phyloP scores from a whole-genome alignment of 2,888 invertebrate genomes.

The Perithous albicinctus region DNA sequence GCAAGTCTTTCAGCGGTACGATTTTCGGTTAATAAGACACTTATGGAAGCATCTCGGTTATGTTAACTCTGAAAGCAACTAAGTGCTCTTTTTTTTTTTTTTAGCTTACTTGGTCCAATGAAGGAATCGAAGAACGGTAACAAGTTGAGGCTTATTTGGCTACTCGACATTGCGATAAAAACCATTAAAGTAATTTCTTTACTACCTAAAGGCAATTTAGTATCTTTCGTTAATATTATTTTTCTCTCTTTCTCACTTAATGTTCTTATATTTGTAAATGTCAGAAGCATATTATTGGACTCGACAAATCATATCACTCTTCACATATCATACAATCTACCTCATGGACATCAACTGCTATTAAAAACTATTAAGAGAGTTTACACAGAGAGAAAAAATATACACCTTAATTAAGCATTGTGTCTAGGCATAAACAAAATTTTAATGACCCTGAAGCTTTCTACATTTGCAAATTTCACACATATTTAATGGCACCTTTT shows the following conservation, averaged over 20 bases:
- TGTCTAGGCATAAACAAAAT: background rate
- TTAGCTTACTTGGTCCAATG: background rate
- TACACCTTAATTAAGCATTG: background rate
- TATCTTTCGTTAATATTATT: background rate
- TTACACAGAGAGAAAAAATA: background rate
- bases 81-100: slow-evolving; percentile 17
- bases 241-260: slow-evolving; percentile 7
- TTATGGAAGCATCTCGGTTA: background rate
- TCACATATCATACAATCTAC: slow-evolving; percentile 1
- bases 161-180: slow-evolving; percentile 25
- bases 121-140: slow-evolving; percentile 1
- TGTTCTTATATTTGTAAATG: background rate
- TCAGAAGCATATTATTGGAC: background rate
- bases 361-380: background rate
- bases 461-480: too few species aligned
- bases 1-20: background rate
- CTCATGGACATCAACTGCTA: slow-evolving; percentile 4
- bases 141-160: background rate
- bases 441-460: too few species aligned
- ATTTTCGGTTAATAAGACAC: slow-evolving; percentile 14
- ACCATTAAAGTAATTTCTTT: slow-evolving; percentile 34
- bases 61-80: slow-evolving; percentile 8
- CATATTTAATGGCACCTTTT: too few species aligned
- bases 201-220: slow-evolving; percentile 10
- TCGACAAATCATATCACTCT: background rate